These are phyloP conservation scores for Ammospiza maritima DNA, from an alignment of 2,797 vertebrate species.

Conservation along the genomic window DNA sequence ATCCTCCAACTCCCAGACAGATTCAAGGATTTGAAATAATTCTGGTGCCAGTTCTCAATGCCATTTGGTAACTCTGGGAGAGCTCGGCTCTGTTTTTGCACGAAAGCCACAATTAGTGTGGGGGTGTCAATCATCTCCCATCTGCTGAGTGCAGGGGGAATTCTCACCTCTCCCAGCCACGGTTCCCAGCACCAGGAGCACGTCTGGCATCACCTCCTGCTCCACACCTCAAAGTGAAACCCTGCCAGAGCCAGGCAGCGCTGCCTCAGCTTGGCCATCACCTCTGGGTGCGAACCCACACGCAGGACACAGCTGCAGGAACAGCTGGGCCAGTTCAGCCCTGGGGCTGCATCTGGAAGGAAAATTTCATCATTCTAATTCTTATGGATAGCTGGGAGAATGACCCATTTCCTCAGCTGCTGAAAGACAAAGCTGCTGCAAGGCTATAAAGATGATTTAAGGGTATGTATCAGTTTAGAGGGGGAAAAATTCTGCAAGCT, in stretches of 20 bases:
- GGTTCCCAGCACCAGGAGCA: neutral
- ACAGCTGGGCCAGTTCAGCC: neutral
- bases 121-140: slow-evolving; percentile 40
- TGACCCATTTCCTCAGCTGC: slow-evolving; percentile 32
- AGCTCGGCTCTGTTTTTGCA: neutral
- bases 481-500: slow-evolving; percentile 48
- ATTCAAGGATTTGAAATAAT: neutral
- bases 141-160: slow-evolving; percentile 32
- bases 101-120: neutral
- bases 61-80: neutral
- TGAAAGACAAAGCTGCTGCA: slow-evolving; percentile 46
- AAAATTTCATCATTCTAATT: slow-evolving; percentile 27
- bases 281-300: neutral
- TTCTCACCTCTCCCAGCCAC: slow-evolving; percentile 48
- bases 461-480: slow-evolving; percentile 15
- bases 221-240: slow-evolving; percentile 10
- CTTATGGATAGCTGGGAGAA: slow-evolving; percentile 4
- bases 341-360: neutral
- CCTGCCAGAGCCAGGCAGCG: neutral
- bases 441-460: slow-evolving; percentile 57
- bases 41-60: neutral
- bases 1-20: neutral
- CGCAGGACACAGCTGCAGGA: neutral
- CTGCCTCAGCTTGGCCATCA: neutral
- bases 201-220: slow-evolving; percentile 21